phyloP scores from a whole-genome alignment of 2,797 vertebrate species.

The Linurgus olivaceus region DNA sequence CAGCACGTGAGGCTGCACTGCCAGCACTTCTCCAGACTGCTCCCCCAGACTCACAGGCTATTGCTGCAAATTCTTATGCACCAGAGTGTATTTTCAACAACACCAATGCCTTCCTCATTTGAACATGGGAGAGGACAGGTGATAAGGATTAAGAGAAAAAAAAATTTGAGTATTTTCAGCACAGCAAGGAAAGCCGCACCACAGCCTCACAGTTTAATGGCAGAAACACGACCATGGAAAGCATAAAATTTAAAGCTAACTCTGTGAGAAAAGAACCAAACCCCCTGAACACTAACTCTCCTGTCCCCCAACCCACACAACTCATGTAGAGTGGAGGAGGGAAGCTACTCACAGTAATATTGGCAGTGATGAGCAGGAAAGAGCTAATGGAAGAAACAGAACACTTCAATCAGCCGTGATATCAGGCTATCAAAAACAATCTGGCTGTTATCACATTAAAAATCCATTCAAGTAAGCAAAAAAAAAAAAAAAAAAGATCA shows the following conservation, averaged over 20 bases:
- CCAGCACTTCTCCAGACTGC: neutral
- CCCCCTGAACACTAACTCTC: neutral
- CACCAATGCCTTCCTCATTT: neutral
- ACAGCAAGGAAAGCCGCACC: constrained; percentile 53
- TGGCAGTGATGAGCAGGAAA: constrained; percentile 15
- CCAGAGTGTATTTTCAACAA: neutral
- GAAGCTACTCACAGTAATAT: neutral
- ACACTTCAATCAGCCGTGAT: constrained; percentile 29
- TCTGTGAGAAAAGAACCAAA: neutral
- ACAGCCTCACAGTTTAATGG: constrained; percentile 14
- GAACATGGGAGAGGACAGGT: constrained; percentile 46
- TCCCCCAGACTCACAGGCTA: neutral
- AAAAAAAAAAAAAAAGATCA: neutral
- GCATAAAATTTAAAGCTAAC: constrained; percentile 4
- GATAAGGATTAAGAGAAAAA: constrained; percentile 64
- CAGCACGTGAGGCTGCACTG: neutral
- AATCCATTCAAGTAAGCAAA: constrained; percentile 29
- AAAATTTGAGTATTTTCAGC: constrained; percentile 56
- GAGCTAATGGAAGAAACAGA: constrained; percentile 62
- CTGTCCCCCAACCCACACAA: neutral
- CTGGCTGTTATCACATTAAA: constrained; percentile 5
- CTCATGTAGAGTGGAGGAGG: neutral
- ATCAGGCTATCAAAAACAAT: constrained; percentile 50
- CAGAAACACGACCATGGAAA: constrained; percentile 16
- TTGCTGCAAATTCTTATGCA: neutral